These are phyloP conservation scores for Brachypalpus laphriformis DNA, from an alignment of 2,888 invertebrate genomes.

Conservation along the genomic window DNA sequence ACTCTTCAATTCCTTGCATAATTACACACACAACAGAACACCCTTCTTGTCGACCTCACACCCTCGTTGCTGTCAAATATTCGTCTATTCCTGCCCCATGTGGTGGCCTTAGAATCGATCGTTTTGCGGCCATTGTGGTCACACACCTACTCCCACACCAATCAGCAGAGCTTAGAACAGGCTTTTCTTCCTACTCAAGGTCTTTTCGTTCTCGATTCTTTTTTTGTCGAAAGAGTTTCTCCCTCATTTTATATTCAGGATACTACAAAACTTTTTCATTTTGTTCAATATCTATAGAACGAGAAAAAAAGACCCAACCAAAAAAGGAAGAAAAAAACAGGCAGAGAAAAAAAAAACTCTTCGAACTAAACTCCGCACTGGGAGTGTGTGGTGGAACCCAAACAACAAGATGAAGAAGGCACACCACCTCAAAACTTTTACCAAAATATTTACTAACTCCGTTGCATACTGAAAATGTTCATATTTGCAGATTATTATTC, in stretches of 20 bases:
- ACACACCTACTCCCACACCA: neutral
- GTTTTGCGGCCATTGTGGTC: constrained; percentile 34
- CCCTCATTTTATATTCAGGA: constrained; percentile 53
- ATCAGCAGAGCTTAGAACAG: neutral
- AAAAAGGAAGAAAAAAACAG: neutral
- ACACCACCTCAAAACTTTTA: constrained; percentile 48
- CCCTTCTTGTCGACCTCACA: neutral
- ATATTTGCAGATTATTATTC: constrained; percentile 68
- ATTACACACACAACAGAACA: constrained; percentile 1
- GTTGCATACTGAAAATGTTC: constrained; percentile 61
- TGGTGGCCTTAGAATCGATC: constrained; percentile 38
- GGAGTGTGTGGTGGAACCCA: constrained; percentile 8
- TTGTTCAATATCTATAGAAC: constrained; percentile 19
- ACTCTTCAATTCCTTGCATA: neutral
- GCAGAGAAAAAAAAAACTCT: no score
- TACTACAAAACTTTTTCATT: constrained; percentile 54
- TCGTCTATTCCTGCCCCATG: constrained; percentile 10
- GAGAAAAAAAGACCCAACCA: neutral
- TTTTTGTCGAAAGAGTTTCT: constrained; percentile 19
- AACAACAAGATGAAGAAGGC: constrained; percentile 2
- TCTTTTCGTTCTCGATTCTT: neutral
- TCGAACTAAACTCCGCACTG: constrained; percentile 22
- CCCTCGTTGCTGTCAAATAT: constrained; percentile 14
- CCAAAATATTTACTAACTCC: constrained; percentile 67
- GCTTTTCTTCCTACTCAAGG: neutral